A percentile compares a stretch with the other conserved stretches of the same genome.
Evolutionary conservation across 2,113 vertebrate genomes (phyloP).

Genomic region (Suncus etruscus): DNA sequence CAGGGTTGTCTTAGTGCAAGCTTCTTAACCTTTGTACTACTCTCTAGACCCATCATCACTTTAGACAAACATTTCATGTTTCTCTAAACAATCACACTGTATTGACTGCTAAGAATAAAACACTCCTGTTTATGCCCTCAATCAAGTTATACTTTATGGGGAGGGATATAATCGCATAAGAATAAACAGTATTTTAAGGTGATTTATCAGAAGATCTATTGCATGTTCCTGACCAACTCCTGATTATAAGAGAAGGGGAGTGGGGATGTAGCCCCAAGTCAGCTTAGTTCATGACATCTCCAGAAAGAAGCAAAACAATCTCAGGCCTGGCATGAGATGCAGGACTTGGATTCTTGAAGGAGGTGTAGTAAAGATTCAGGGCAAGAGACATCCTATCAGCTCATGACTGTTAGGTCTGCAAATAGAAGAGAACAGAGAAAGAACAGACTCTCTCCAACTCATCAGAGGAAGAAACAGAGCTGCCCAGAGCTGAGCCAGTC

Average conservation of each 20-base stretch:
- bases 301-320: neutral
- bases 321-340: neutral
- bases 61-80: neutral
- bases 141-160: neutral
- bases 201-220: neutral
- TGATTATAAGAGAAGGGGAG: neutral
- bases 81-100: neutral
- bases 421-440: neutral
- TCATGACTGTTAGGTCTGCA: neutral
- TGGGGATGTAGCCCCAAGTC: neutral
- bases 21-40: no score
- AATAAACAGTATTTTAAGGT: neutral
- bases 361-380: neutral
- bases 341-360: neutral
- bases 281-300: neutral
- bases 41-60: no score
- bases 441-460: neutral
- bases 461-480: constrained; percentile 11
- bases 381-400: neutral
- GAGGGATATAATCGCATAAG: neutral
- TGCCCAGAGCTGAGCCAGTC: neutral
- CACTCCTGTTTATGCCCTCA: neutral
- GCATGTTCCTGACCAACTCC: neutral
- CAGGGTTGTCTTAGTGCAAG: no score
- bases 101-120: neutral